A percentile compares a stretch with the other conserved stretches of the same genome.
These are phyloP conservation scores for Lithobates pipiens DNA, from an alignment of 2,797 vertebrate species.

Conservation along the genomic window DNA sequence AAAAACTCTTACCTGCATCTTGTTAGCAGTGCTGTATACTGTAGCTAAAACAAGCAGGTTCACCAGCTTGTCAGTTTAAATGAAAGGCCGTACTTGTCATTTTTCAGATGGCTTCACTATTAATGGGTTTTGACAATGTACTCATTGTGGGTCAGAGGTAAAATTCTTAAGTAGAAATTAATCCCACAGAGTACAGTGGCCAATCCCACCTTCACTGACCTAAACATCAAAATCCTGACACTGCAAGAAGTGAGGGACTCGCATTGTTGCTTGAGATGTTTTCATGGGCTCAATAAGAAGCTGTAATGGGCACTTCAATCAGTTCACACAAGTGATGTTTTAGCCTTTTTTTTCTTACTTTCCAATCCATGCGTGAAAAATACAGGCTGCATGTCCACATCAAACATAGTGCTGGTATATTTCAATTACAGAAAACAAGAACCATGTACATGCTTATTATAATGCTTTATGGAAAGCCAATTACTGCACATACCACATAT, in stretches of 20 bases:
- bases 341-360: not conserved
- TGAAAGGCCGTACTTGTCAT: conserved; percentile 47
- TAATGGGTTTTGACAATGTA: conserved; percentile 53
- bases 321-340: not conserved
- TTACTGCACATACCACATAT: not conserved
- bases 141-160: conserved; percentile 52
- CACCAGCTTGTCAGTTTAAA: conserved; percentile 49
- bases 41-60: conserved; percentile 35
- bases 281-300: conserved; percentile 7
- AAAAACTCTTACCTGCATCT: not conserved
- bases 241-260: conserved; percentile 28
- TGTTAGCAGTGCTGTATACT: conserved; percentile 2
- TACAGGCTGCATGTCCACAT: not conserved
- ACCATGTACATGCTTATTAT: not conserved
- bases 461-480: not conserved
- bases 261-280: not conserved
- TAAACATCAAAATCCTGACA: conserved; percentile 40
- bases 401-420: not conserved
- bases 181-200: conserved; percentile 44
- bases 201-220: conserved; percentile 44
- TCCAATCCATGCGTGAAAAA: not conserved
- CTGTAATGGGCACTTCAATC: not conserved
- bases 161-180: conserved; percentile 53
- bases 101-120: conserved; percentile 52
- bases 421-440: not conserved